Base-by-base conservation (phyloP, 2,888 invertebrate species). In the Hyppa rectilinea region DNA sequence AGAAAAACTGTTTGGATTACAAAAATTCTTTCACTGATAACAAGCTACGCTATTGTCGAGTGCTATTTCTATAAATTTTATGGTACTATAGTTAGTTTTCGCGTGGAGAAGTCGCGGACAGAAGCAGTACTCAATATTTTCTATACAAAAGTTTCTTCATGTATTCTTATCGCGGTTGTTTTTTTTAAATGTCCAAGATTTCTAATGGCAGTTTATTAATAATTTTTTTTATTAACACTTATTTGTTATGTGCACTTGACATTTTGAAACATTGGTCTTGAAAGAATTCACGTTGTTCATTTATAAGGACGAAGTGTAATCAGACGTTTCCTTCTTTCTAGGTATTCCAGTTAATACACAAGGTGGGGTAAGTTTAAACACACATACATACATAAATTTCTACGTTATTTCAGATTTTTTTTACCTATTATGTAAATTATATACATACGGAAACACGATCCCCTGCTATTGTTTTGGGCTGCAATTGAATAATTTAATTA, bases 401-500 rank as follows among this genome's bases (percentile, higher is more conserved):
- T n/a, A n/a, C n/a, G n/a, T n/a, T n/a, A n/a, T n/a, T n/a, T n/a
- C n/a, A n/a, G n/a, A n/a, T n/a, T n/a, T n/a, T n/a, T 2, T 34
- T 0, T 38, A 40, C 23, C 17, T n/a, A 67, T 49, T 31, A 59
- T 7, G 36, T 60, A 56, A 60, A 43, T 12, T n/a, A 23, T 34
- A 34, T 43, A 69, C 60, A 60, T 60, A 68, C 26, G 14, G 58
- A 50, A 45, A 56, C 40, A 20, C 53, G 36, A 68, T 66, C 50
- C 47, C 58, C 60, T 45, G 53, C 73, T 78, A 76, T 82, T 85
- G 78, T 82, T 87, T 80, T 82, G 84, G 72, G 65, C 60, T 82
- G 75, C 79, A 83, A 83, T 86, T 85, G 80, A 85, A 85, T 85
- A 82, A 83, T 84, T 86, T 75, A 79, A 87, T 84, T 84, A 84